Evolutionary conservation across 1,140 invertebrate species (phyloP).

Genomic region (Lepidurus couesii): DNA sequence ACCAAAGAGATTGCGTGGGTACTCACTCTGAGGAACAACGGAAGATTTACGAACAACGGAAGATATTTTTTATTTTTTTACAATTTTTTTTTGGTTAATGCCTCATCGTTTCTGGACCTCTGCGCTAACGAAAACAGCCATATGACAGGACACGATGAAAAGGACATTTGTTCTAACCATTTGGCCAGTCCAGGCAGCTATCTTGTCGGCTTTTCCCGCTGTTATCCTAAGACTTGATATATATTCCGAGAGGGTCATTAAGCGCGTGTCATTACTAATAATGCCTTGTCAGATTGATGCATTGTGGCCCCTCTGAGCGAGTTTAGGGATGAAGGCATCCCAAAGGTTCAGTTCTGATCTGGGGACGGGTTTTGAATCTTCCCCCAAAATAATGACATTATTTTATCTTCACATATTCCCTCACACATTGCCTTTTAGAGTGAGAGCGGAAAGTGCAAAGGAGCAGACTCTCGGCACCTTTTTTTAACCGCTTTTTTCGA

Average conservation of each 20-base stretch:
- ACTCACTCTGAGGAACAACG: not conserved
- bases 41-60: not conserved
- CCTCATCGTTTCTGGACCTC: not conserved
- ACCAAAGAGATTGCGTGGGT: not conserved
- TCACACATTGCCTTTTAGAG: too few relatives aligned
- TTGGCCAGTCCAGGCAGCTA: not conserved
- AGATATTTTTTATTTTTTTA: not conserved
- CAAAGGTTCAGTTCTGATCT: too few relatives aligned
- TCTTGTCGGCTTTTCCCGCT: not conserved
- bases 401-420: too few relatives aligned
- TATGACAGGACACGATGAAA: not conserved
- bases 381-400: too few relatives aligned
- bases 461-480: too few relatives aligned
- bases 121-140: not conserved
- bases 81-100: not conserved
- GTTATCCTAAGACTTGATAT: not conserved
- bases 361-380: too few relatives aligned
- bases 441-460: too few relatives aligned
- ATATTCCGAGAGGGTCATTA: slow-evolving; percentile 19
- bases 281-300: not conserved
- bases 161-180: not conserved
- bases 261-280: slow-evolving; percentile 22
- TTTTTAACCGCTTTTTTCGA: not conserved
- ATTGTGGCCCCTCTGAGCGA: not conserved
- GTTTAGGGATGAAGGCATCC: too few relatives aligned